phyloP scores from a whole-genome alignment of 2,797 vertebrate species.

The Fratercula arctica region DNA sequence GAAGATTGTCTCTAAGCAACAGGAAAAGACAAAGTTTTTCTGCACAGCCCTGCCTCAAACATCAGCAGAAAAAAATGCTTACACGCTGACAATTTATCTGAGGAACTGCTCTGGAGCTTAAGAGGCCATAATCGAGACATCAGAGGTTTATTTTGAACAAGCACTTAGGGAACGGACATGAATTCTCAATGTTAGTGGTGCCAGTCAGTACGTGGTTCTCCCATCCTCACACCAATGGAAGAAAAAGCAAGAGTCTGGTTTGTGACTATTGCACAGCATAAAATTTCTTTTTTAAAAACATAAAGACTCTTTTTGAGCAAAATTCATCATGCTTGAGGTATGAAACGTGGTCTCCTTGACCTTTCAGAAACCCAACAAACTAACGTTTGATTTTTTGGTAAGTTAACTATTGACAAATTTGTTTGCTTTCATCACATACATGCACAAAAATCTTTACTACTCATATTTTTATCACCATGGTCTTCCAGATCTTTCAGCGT shows the following conservation, averaged over 20 bases:
- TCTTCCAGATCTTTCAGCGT: not conserved
- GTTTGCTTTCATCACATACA: not conserved
- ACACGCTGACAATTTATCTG: not conserved
- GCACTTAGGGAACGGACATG: not conserved
- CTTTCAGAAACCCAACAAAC: not conserved
- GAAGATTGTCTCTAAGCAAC: constrained; percentile 21
- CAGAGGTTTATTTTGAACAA: constrained; percentile 19
- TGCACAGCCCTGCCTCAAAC: not conserved
- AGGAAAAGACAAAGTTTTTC: not conserved
- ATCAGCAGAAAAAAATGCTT: constrained; percentile 15
- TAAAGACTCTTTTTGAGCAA: not conserved
- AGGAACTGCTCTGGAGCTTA: constrained; percentile 1
- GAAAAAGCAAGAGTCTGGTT: not conserved
- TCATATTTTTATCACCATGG: not conserved
- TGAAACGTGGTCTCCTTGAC: not conserved
- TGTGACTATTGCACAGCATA: not conserved
- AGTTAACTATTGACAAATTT: not conserved
- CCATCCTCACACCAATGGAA: not conserved
- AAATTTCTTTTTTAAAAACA: not conserved
- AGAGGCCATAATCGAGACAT: not conserved
- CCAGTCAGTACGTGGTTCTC: not conserved
- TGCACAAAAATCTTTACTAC: not conserved
- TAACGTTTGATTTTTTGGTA: not conserved
- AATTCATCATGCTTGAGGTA: not conserved
- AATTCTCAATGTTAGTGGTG: not conserved